These are phyloP conservation scores for Gila orcuttii DNA, from an alignment of 2,113 vertebrate genomes.

Conservation along the genomic window DNA sequence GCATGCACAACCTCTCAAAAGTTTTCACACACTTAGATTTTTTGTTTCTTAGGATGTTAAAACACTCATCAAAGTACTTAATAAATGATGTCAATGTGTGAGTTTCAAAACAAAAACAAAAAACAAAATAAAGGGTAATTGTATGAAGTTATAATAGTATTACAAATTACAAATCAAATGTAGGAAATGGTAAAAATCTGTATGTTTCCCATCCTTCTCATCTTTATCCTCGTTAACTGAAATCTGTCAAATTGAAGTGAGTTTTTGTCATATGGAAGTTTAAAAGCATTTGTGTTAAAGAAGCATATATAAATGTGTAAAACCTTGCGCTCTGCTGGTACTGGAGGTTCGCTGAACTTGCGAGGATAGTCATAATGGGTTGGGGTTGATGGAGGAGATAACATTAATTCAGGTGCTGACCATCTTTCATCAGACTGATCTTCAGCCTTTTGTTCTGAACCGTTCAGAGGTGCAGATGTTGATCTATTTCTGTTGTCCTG, in stretches of 20 bases:
- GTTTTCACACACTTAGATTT: too few species aligned
- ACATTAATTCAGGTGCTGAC: too few species aligned
- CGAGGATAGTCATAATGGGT: background rate
- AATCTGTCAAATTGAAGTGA: background rate
- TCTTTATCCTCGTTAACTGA: constrained; percentile 31
- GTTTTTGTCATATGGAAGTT: background rate
- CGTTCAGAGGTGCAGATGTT: background rate
- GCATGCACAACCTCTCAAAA: background rate
- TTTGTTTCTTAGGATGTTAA: too few species aligned
- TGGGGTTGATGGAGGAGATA: too few species aligned
- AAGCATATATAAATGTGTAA: too few species aligned
- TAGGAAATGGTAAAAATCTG: too few species aligned
- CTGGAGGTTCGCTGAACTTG: background rate
- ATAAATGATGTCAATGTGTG: too few species aligned
- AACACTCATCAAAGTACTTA: too few species aligned
- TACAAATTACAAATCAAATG: too few species aligned
- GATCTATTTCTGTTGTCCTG: constrained; percentile 23
- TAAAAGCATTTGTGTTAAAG: background rate
- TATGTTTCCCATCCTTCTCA: background rate
- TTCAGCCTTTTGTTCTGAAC: background rate
- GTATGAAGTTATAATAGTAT: too few species aligned
- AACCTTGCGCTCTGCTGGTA: background rate
- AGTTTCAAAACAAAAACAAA: too few species aligned
- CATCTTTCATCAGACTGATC: background rate
- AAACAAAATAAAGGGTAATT: too few species aligned